Evolutionary conservation across 2,888 invertebrate genomes (phyloP).

Genomic region (Pyrochroa serraticornis): DNA sequence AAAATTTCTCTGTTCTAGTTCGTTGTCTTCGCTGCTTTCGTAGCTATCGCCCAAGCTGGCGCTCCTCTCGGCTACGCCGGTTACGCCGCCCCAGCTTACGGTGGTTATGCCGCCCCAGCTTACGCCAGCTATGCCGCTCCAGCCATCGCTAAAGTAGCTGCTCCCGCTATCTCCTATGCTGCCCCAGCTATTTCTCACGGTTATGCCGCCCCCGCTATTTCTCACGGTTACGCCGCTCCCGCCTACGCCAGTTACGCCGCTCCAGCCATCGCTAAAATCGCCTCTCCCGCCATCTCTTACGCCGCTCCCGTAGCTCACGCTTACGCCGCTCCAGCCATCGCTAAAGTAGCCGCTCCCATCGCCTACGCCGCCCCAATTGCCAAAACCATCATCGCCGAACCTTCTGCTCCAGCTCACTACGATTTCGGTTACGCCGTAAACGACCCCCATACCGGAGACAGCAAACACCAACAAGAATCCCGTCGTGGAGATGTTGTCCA

Average conservation of each 20-base stretch:
- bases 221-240: slow-evolving; percentile 42
- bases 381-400: slow-evolving; percentile 56
- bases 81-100: slow-evolving; percentile 31
- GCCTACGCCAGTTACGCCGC: slow-evolving; percentile 44
- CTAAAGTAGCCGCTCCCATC: slow-evolving; percentile 36
- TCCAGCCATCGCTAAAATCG: slow-evolving; percentile 48
- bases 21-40: slow-evolving; percentile 35
- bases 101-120: slow-evolving; percentile 33
- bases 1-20: slow-evolving; percentile 32
- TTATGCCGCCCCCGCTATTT: slow-evolving; percentile 45
- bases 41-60: slow-evolving; percentile 40
- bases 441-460: slow-evolving; percentile 45
- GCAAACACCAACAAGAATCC: slow-evolving; percentile 51
- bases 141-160: slow-evolving; percentile 22
- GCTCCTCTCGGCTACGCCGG: slow-evolving; percentile 35
- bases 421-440: slow-evolving; percentile 52
- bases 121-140: slow-evolving; percentile 19
- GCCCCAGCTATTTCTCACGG: slow-evolving; percentile 28
- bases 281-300: slow-evolving; percentile 41
- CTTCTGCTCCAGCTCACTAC: slow-evolving; percentile 6
- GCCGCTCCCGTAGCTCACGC: slow-evolving; percentile 52
- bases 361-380: slow-evolving; percentile 55
- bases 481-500: slow-evolving; percentile 60
- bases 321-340: slow-evolving; percentile 56
- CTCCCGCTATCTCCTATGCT: slow-evolving; percentile 27